These are phyloP conservation scores for Monoplex corrugatus DNA, from an alignment of 2,888 invertebrate species.

Conservation along the genomic window DNA sequence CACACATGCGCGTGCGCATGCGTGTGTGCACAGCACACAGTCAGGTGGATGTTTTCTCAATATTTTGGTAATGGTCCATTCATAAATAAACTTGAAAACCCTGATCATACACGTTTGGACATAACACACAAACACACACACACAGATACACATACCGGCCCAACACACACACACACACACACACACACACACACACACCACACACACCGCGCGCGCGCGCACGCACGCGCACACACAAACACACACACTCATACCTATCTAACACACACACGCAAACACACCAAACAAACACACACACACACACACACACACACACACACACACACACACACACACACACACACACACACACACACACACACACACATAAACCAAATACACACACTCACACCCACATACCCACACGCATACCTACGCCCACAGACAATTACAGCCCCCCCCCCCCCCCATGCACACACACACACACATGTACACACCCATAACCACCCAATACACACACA, in stretches of 20 bases:
- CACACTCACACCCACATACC: background rate
- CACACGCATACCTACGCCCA: no score
- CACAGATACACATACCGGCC: no score
- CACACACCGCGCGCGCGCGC: background rate
- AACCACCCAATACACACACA: no score
- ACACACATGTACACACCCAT: no score
- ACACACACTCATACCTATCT: conserved; percentile 15
- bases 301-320: background rate
- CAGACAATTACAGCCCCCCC: no score
- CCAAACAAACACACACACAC: background rate
- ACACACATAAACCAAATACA: background rate
- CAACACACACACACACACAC: background rate
- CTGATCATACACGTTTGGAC: no score
- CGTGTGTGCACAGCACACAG: no score
- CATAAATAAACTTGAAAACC: no score
- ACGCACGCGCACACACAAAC: background rate
- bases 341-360: conserved; percentile 15
- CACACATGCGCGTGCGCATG: no score
- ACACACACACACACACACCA: background rate
- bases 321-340: background rate
- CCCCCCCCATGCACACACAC: background rate
- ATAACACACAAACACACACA: no score
- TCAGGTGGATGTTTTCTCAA: no score
- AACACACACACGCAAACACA: background rate
- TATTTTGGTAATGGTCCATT: no score